Evolutionary conservation across 2,888 invertebrate species (phyloP).

Genomic region (Acleris literana): DNA sequence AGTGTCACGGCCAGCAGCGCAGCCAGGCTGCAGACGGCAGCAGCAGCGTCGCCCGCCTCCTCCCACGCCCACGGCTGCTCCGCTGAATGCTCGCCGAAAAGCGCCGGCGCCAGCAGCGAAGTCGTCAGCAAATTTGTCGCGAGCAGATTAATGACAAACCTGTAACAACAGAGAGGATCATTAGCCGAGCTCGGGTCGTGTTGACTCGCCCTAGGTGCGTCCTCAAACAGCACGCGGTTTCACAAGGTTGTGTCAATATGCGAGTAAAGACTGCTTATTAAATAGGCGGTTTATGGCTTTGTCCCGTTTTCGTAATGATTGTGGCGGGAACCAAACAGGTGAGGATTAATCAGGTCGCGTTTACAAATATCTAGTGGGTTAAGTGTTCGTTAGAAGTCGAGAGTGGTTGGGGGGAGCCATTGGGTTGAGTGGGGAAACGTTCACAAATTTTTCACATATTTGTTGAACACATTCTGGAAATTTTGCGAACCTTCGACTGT

Average conservation of each 20-base stretch:
- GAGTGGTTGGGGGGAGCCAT: not conserved
- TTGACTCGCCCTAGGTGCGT: conserved; percentile 40
- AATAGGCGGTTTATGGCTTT: conserved; percentile 36
- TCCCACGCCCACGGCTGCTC: conserved; percentile 84
- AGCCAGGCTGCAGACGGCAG: conserved; percentile 67
- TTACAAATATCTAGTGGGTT: conserved; percentile 41
- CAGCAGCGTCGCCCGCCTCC: conserved; percentile 80
- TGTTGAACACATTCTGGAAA: conserved; percentile 19
- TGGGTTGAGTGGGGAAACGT: not conserved
- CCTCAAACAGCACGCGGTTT: conserved; percentile 38
- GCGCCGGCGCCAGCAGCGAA: conserved; percentile 76
- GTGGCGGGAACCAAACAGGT: conserved; percentile 43
- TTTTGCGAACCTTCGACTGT: conserved; percentile 4
- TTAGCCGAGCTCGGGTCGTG: conserved; percentile 39
- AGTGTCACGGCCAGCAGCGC: conserved; percentile 72
- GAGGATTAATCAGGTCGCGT: conserved; percentile 34
- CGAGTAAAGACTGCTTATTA: conserved; percentile 18
- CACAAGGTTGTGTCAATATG: conserved; percentile 28
- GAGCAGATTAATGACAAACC: conserved; percentile 86
- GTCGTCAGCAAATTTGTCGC: conserved; percentile 79
- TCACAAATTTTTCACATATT: conserved; percentile 11
- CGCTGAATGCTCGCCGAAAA: conserved; percentile 84
- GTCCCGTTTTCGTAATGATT: conserved; percentile 44
- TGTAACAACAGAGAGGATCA: conserved; percentile 71
- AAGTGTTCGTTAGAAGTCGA: conserved; percentile 10